Conservation (phyloP, 2,797 vertebrate genomes). For the Esox masquinongy region DNA sequence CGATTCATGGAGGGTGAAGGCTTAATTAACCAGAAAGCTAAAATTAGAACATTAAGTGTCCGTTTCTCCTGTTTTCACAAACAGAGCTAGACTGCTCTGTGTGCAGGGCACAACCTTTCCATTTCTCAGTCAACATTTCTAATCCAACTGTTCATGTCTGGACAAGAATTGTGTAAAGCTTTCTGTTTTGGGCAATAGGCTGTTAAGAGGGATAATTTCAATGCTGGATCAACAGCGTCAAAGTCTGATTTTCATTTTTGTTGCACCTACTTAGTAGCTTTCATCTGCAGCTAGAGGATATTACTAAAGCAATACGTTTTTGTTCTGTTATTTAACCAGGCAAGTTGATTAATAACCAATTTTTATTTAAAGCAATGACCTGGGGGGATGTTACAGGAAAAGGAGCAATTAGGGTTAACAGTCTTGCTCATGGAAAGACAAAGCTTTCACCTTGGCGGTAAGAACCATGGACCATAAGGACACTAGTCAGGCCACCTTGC, state of each 20-base stretch:
- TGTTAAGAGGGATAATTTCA: neutral
- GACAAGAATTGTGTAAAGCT: neutral
- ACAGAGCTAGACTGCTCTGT: slow-evolving; percentile 1
- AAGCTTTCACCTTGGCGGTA: no score
- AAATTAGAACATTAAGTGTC: slow-evolving; percentile 8
- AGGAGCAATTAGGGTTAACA: no score
- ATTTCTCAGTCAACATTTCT: neutral
- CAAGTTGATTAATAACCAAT: no score
- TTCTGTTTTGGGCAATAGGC: neutral
- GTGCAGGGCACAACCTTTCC: neutral
- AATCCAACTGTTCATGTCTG: slow-evolving; percentile 9
- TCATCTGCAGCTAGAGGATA: neutral
- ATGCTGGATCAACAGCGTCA: neutral
- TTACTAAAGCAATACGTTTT: neutral
- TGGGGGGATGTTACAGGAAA: no score
- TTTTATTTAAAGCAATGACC: no score
- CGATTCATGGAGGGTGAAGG: neutral
- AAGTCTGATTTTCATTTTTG: neutral
- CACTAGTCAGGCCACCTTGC: no score
- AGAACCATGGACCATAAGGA: no score
- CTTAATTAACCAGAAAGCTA: slow-evolving; percentile 12
- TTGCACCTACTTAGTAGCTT: neutral
- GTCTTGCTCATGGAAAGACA: no score
- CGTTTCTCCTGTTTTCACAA: slow-evolving; percentile 14
- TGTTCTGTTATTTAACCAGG: no score